Evolutionary conservation across 2,113 vertebrate genomes (phyloP).

Genomic region (Haemorhous mexicanus): DNA sequence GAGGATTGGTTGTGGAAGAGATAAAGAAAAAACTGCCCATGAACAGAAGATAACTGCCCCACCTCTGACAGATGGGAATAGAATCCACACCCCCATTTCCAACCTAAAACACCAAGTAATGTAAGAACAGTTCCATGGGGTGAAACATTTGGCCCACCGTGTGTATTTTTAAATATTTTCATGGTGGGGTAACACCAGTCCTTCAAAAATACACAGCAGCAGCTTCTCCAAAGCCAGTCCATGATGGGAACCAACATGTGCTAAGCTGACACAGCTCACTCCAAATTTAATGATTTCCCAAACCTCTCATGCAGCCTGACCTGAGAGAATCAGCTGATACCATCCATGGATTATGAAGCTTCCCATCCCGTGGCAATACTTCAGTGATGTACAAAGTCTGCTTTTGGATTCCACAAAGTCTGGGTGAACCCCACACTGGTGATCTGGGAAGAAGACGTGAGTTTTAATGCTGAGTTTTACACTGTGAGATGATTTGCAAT

Average conservation of each 20-base stretch:
- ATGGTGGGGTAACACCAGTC: not conserved
- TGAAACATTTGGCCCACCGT: rapidly evolving
- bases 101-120: not conserved
- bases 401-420: not conserved
- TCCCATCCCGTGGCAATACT: rapidly evolving
- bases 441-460: not conserved
- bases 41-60: not conserved
- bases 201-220: not conserved
- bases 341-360: not conserved
- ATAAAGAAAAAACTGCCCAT: not conserved
- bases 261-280: not conserved
- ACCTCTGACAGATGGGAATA: not conserved
- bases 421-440: not conserved
- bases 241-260: rapidly evolving
- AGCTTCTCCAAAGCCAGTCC: not conserved
- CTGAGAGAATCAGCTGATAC: not conserved
- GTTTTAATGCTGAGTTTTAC: conserved; percentile 1
- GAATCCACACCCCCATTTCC: not conserved
- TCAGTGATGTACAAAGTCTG: not conserved
- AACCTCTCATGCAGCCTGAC: too few species aligned
- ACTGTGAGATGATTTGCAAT: not conserved
- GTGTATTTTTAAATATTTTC: not conserved
- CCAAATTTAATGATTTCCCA: not conserved
- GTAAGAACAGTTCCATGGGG: not conserved
- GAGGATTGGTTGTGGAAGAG: not conserved